phyloP scores from a whole-genome alignment of 2,113 vertebrate species.

The Mellivora capensis region DNA sequence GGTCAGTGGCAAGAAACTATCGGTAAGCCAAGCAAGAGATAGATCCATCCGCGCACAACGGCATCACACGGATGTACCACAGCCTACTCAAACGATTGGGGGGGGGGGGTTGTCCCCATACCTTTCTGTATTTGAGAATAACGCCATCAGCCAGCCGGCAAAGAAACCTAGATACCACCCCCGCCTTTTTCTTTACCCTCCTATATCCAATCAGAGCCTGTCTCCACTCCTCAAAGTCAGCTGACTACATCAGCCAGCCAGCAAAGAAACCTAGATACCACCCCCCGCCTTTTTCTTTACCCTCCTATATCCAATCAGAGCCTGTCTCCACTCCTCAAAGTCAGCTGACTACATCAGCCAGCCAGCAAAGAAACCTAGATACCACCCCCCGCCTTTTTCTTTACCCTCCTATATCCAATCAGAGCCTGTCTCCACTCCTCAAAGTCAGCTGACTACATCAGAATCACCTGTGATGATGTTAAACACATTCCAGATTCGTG shows the following conservation, averaged over 20 bases:
- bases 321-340: background rate
- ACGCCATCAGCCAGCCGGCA: background rate
- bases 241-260: background rate
- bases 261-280: background rate
- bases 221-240: background rate
- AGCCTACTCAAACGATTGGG: background rate
- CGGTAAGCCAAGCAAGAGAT: background rate
- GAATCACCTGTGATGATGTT: background rate
- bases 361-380: background rate
- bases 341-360: background rate
- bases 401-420: background rate
- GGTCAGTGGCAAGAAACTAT: background rate
- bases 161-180: background rate
- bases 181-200: background rate
- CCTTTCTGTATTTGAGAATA: background rate
- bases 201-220: background rate
- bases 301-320: background rate
- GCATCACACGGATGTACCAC: background rate
- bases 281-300: background rate
- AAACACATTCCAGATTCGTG: background rate
- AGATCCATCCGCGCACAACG: too few species aligned
- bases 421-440: background rate
- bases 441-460: background rate
- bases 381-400: background rate
- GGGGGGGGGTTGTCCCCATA: background rate